Percentiles rank a stretch among this genome's conserved stretches.
phyloP scores from a whole-genome alignment of 1,140 invertebrate species.

The Trichonephila clavata region DNA sequence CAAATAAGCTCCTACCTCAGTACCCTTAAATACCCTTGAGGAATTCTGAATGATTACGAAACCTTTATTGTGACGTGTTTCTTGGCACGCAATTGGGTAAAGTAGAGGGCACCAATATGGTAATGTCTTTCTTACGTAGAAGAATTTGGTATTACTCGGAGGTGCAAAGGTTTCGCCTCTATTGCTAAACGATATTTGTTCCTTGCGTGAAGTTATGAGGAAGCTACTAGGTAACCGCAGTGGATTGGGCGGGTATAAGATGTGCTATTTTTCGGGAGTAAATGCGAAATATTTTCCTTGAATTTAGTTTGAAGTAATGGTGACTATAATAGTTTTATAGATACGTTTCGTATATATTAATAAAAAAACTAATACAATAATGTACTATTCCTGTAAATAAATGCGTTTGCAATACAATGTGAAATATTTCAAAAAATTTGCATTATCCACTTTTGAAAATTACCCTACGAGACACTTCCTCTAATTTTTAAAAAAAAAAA shows the following conservation, averaged over 20 bases:
- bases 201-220: not conserved
- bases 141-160: not conserved
- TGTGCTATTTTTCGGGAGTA: not conserved
- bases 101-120: not conserved
- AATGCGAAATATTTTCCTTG: not conserved
- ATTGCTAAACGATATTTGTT: not conserved
- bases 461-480: too few relatives aligned
- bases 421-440: too few relatives aligned
- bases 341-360: too few relatives aligned
- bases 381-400: too few relatives aligned
- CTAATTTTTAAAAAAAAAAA: too few relatives aligned
- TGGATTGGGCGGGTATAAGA: not conserved
- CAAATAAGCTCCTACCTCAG: not conserved
- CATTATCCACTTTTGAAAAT: too few relatives aligned
- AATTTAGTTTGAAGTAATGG: not conserved
- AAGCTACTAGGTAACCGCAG: not conserved
- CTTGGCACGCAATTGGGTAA: not conserved
- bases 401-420: too few relatives aligned
- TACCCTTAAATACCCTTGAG: not conserved
- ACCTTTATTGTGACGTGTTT: not conserved
- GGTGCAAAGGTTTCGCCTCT: not conserved
- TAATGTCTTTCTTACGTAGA: not conserved
- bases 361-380: too few relatives aligned
- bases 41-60: constrained; percentile 13
- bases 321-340: not conserved